Percentiles rank a stretch among this genome's conserved stretches.
Conservation (phyloP, 2,888 invertebrate genomes). For the Phrixothrix hirtus region DNA sequence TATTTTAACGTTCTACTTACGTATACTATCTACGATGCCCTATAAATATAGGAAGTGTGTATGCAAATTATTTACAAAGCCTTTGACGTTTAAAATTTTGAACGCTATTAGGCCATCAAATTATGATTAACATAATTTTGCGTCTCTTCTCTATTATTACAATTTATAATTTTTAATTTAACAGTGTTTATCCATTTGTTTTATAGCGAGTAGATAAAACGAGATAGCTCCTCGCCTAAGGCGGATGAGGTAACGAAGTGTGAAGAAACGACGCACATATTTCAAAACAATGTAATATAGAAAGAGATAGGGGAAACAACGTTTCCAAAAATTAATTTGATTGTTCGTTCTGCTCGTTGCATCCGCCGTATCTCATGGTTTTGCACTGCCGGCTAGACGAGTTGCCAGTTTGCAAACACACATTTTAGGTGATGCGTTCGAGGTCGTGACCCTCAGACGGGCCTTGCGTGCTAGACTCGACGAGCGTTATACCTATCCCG, state of each 20-base stretch:
- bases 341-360: conserved; percentile 31
- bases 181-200: neutral
- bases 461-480: conserved; percentile 29
- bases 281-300: neutral
- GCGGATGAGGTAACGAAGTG: conserved; percentile 19
- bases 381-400: conserved; percentile 39
- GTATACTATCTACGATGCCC: too few species aligned
- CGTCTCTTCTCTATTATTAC: too few species aligned
- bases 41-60: neutral
- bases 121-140: neutral
- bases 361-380: conserved; percentile 35
- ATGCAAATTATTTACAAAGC: neutral
- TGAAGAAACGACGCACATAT: conserved; percentile 21
- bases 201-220: neutral
- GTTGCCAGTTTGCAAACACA: conserved; percentile 33
- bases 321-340: conserved; percentile 18
- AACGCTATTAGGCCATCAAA: too few species aligned
- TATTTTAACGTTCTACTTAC: too few species aligned
- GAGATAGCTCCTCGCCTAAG: neutral
- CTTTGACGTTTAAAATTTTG: too few species aligned
- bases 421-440: conserved; percentile 31
- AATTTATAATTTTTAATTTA: too few species aligned
- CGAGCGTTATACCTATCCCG: conserved; percentile 31
- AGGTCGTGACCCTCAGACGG: conserved; percentile 31
- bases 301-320: conserved; percentile 11